Percentiles rank a stretch among this genome's conserved stretches.
phyloP scores from a whole-genome alignment of 2,113 vertebrate genomes.

The Typhlomys cinereus region DNA sequence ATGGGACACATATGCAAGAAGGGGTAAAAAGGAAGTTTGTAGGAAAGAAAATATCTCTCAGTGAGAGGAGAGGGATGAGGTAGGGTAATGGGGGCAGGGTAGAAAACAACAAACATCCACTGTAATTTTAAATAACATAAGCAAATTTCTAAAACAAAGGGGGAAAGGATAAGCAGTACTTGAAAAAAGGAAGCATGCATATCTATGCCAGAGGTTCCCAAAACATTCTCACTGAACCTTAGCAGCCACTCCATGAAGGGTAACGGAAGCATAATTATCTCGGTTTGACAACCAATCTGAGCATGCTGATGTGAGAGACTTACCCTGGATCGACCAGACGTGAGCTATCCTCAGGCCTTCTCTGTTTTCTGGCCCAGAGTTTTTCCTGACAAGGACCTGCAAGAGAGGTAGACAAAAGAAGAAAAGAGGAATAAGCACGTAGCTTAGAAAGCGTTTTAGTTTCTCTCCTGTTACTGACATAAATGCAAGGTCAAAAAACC shows the following conservation, averaged over 20 bases:
- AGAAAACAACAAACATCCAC: too few species aligned
- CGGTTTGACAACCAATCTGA: not conserved
- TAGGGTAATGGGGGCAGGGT: too few species aligned
- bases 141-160: not conserved
- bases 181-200: not conserved
- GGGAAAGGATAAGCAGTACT: not conserved
- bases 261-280: not conserved
- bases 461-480: too few species aligned
- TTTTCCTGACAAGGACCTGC: not conserved
- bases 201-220: not conserved
- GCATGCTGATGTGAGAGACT: not conserved
- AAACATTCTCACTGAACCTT: not conserved
- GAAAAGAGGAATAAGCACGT: not conserved
- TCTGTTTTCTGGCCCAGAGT: not conserved
- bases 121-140: too few species aligned
- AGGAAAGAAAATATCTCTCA: too few species aligned
- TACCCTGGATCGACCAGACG: not conserved
- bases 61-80: too few species aligned
- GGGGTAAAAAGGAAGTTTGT: too few species aligned
- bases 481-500: too few species aligned
- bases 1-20: too few species aligned
- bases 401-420: not conserved
- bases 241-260: not conserved
- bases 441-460: too few species aligned
- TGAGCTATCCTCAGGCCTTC: not conserved